phyloP scores from a whole-genome alignment of 2,113 vertebrate species.

The Cheilinus undulatus region DNA sequence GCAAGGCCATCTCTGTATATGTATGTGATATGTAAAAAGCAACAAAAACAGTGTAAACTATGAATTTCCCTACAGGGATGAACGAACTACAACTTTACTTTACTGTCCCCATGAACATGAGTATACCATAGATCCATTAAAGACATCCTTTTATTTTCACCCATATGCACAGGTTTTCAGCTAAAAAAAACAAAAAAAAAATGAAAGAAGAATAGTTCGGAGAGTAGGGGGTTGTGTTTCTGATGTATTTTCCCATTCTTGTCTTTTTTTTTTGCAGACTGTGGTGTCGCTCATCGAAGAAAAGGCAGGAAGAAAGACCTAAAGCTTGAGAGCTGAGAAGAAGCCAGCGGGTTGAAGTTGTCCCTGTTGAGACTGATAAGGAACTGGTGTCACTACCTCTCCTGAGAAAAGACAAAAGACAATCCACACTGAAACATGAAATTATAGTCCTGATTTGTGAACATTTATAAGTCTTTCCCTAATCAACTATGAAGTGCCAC shows the following conservation, averaged over 20 bases:
- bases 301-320: slow-evolving; percentile 65
- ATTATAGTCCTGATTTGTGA: slow-evolving; percentile 32
- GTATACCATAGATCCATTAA: too few relatives aligned
- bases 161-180: too few relatives aligned
- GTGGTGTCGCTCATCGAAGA: slow-evolving; percentile 62
- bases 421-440: slow-evolving; percentile 30
- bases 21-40: too few relatives aligned
- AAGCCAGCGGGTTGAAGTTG: slow-evolving; percentile 24
- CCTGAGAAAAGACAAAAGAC: slow-evolving; percentile 30
- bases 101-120: too few relatives aligned
- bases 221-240: too few relatives aligned
- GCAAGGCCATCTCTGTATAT: too few relatives aligned
- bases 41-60: too few relatives aligned
- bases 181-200: too few relatives aligned
- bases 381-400: slow-evolving; percentile 30
- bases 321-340: slow-evolving; percentile 47
- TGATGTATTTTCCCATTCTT: slow-evolving; percentile 5
- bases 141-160: too few relatives aligned
- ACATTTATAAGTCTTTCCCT: slow-evolving; percentile 45
- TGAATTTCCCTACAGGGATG: too few relatives aligned
- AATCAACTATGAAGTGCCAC: slow-evolving; percentile 20
- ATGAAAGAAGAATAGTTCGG: too few relatives aligned
- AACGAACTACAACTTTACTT: too few relatives aligned
- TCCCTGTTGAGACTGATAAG: slow-evolving; percentile 18
- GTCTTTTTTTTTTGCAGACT: slow-evolving; percentile 71